Percentiles rank a stretch among this genome's conserved stretches.
Evolutionary conservation across 2,797 vertebrate species (phyloP).

Genomic region (Adrianichthys oophorus): DNA sequence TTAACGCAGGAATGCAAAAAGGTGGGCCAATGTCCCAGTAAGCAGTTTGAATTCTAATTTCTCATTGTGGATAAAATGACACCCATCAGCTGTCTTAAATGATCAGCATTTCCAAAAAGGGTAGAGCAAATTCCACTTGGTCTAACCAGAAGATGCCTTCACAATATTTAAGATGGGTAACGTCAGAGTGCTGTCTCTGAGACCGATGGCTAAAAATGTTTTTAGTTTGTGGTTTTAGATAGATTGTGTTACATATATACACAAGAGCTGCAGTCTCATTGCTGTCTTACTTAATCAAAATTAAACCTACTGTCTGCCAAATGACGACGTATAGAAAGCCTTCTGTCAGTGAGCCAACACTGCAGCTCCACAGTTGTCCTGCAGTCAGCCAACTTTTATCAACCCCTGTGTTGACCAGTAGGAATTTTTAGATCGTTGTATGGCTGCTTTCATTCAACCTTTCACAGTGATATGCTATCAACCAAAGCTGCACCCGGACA

Average conservation of each 20-base stretch:
- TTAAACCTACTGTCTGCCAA: slow-evolving; percentile 17
- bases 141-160: slow-evolving; percentile 18
- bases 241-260: background rate
- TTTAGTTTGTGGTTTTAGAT: background rate
- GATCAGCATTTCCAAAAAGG: slow-evolving; percentile 40
- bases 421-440: slow-evolving; percentile 42
- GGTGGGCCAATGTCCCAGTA: no score
- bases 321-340: slow-evolving; percentile 17
- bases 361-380: slow-evolving; percentile 21
- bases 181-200: background rate
- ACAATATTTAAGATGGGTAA: background rate
- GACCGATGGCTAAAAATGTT: background rate
- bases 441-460: slow-evolving; percentile 35
- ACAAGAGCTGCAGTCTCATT: background rate
- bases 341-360: slow-evolving; percentile 42
- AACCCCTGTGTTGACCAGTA: slow-evolving; percentile 54
- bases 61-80: slow-evolving; percentile 34
- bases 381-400: slow-evolving; percentile 28
- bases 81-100: slow-evolving; percentile 53
- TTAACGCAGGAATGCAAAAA: no score
- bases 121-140: slow-evolving; percentile 35
- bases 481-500: slow-evolving; percentile 31
- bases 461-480: slow-evolving; percentile 39
- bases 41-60: no score
- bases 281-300: background rate